These are phyloP conservation scores for Theristicus caerulescens DNA, from an alignment of 2,113 vertebrate genomes.

Conservation along the genomic window DNA sequence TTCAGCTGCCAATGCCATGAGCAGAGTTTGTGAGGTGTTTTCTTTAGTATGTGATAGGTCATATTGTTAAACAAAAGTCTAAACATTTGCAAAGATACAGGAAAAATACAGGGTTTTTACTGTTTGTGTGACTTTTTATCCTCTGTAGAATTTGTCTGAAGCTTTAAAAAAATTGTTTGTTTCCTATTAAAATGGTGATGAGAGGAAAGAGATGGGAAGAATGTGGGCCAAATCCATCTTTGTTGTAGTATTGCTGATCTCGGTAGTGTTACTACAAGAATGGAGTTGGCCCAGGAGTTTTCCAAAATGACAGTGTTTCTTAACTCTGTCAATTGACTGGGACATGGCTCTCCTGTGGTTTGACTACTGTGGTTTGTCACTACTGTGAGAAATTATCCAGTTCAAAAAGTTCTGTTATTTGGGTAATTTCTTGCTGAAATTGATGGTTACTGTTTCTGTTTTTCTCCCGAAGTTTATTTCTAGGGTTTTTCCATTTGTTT, in stretches of 20 bases:
- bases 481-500: conserved; percentile 46
- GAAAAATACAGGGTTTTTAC: neutral
- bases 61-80: neutral
- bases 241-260: neutral
- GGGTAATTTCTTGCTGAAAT: conserved; percentile 59
- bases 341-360: conserved; percentile 59
- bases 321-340: conserved; percentile 34
- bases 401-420: conserved; percentile 62
- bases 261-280: neutral
- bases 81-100: neutral
- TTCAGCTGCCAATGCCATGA: neutral
- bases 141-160: neutral
- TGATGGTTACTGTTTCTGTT: conserved; percentile 45
- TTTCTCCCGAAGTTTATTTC: conserved; percentile 46
- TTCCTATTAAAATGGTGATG: conserved; percentile 21
- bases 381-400: conserved; percentile 51
- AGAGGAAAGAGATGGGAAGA: neutral
- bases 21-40: neutral
- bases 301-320: conserved; percentile 17
- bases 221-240: neutral
- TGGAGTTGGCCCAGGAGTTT: conserved; percentile 9
- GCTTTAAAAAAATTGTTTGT: neutral
- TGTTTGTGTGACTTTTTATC: neutral
- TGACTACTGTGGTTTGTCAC: conserved; percentile 64
- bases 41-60: neutral